Conservation (phyloP, 2,797 vertebrate genomes). For the Microctenopoma stevenorrisi region DNA sequence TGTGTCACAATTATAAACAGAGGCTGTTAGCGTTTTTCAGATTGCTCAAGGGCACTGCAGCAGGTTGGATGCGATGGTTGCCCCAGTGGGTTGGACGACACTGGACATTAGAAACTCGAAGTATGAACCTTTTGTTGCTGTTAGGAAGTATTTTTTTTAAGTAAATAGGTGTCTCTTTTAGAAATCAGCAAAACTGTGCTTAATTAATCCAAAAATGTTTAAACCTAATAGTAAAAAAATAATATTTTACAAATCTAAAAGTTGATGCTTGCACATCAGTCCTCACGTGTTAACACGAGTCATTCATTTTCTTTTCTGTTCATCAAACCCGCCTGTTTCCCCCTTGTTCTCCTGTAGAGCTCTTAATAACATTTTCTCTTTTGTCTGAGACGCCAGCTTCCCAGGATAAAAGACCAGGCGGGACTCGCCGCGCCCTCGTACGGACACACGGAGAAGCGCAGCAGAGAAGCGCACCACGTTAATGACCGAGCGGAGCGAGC, state of each 20-base stretch:
- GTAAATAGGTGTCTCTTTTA: not conserved
- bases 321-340: not conserved
- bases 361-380: conserved; percentile 63
- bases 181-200: not conserved
- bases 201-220: not conserved
- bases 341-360: conserved; percentile 33
- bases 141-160: not conserved
- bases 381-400: conserved; percentile 78
- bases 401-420: conserved; percentile 35
- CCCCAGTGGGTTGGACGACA: conserved; percentile 2
- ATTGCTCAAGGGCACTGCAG: conserved; percentile 53
- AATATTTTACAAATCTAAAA: not conserved
- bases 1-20: conserved; percentile 4
- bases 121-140: not conserved
- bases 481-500: conserved; percentile 10
- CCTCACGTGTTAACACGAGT: not conserved
- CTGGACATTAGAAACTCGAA: no score
- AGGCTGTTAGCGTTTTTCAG: conserved; percentile 24
- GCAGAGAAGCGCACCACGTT: conserved; percentile 8
- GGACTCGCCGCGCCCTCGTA: conserved; percentile 74
- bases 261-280: not conserved
- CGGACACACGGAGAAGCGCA: conserved; percentile 59
- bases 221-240: not conserved
- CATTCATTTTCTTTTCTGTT: conserved; percentile 3
- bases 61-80: conserved; percentile 17